Percentiles rank a stretch among this genome's conserved stretches.
Conservation (phyloP, 2,888 invertebrate genomes). For the Calliopum simillimum region DNA sequence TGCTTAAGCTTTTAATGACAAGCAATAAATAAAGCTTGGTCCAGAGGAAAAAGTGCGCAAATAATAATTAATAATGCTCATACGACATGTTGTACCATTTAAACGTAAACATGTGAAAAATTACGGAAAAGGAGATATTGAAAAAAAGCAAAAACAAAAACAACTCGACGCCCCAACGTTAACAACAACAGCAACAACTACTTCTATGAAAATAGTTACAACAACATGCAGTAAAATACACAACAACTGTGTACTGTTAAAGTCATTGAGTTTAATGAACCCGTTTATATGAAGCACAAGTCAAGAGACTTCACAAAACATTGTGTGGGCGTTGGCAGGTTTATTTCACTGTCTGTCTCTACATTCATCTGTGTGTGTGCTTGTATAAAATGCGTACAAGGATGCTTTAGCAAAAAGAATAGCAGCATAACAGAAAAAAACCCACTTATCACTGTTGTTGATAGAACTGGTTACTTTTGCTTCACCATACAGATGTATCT, state of each 20-base stretch:
- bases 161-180: not conserved
- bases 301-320: constrained; percentile 3
- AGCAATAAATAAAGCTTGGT: no score
- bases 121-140: not conserved
- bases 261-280: constrained; percentile 38
- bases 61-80: not conserved
- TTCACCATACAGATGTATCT: no score
- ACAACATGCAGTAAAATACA: not conserved
- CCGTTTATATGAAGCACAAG: constrained; percentile 29
- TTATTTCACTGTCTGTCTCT: not conserved
- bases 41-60: no score
- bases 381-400: not conserved
- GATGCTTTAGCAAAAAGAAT: no score
- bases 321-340: not conserved
- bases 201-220: not conserved
- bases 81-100: not conserved
- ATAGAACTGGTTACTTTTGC: no score
- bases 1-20: no score
- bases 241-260: constrained; percentile 4
- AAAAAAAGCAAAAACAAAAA: not conserved
- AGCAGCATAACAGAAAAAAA: no score
- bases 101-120: no score
- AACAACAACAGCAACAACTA: not conserved
- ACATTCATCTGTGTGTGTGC: not conserved
- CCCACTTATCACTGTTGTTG: no score